Base-by-base conservation (phyloP, 1,140 invertebrate species). In the Wasmannia auropunctata region DNA sequence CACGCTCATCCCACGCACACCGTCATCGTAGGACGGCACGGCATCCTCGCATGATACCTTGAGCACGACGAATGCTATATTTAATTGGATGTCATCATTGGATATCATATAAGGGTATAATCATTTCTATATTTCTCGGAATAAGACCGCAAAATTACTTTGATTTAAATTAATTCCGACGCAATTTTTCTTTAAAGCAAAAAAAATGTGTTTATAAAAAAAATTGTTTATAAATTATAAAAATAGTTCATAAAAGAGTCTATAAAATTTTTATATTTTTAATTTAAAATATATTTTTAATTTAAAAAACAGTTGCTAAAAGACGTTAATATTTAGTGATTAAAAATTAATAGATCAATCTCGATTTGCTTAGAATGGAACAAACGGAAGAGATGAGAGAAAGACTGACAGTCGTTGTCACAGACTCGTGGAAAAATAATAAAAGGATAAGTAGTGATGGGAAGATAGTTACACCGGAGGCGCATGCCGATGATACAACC, bases 401-500 rank as follows among this genome's bases (percentile, higher is more conserved):
- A 46, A 34, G 10, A 3, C 19, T 25, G 16, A 43, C 31, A 11
- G 22, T 25, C 19, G 75, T 65, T 6, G 34, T 67, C 40, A 8
- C 14, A 25, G 40, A 28, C 8, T 31, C 3, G 2, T 11, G 25
- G 3, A n/a, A n/a, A 51, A 83, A 79, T 63, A 63, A 34, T 46
- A 34, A 43, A 85, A 85, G 69, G 69, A 63, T 49, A n/a, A n/a
- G n/a, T n/a, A 43, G n/a, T 6, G 58, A 58, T 63, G 43, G 10
- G 25, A 40, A 83, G 79, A 83, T 83, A 83, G 79, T 83, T 72
- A 83, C 67, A 83, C 37, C 37, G 37, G 79, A 60, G 91, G 87
- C 88, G 88, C 83, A 87, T 90, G 79, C 87, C 89, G 80, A 92
- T 92, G 92, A 91, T 93, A 92, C 91, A 92, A 92, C 87, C 85